Evolutionary conservation across 2,113 vertebrate genomes (phyloP).

Genomic region (Sterrhoptilus dennistouni): DNA sequence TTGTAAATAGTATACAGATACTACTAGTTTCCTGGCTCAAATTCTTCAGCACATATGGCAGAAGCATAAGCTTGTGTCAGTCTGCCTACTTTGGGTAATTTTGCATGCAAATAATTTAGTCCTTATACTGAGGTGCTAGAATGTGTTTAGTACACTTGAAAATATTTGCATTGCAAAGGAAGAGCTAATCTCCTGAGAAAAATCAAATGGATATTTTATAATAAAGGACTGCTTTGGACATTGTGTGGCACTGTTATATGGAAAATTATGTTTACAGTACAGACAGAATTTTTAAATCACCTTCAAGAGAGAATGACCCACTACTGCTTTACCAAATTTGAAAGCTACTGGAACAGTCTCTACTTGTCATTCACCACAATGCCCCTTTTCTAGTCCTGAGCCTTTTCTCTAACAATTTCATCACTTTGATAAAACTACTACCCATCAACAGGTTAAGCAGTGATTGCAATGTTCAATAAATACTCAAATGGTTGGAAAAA

Average conservation of each 20-base stretch:
- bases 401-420: slow-evolving; percentile 11
- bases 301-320: slow-evolving; percentile 7
- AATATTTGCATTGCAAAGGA: slow-evolving; percentile 85
- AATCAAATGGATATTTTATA: slow-evolving; percentile 76
- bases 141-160: slow-evolving; percentile 86
- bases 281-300: slow-evolving; percentile 63
- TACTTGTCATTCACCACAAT: background rate
- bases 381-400: background rate
- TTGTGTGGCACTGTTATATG: slow-evolving; percentile 4
- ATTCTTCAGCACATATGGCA: slow-evolving; percentile 81
- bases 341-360: background rate
- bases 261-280: slow-evolving; percentile 55
- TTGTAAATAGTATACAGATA: slow-evolving; percentile 81
- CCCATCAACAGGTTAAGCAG: slow-evolving; percentile 17
- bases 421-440: slow-evolving; percentile 22
- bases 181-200: slow-evolving; percentile 74
- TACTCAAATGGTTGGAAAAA: background rate
- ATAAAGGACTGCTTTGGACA: slow-evolving; percentile 62
- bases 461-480: background rate
- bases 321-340: slow-evolving; percentile 28
- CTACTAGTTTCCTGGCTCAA: slow-evolving; percentile 79
- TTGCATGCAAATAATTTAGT: slow-evolving; percentile 84
- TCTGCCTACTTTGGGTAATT: slow-evolving; percentile 82
- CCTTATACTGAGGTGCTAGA: slow-evolving; percentile 80
- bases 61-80: slow-evolving; percentile 83